phyloP scores from a whole-genome alignment of 2,888 invertebrate genomes.

The Norana najaformis region DNA sequence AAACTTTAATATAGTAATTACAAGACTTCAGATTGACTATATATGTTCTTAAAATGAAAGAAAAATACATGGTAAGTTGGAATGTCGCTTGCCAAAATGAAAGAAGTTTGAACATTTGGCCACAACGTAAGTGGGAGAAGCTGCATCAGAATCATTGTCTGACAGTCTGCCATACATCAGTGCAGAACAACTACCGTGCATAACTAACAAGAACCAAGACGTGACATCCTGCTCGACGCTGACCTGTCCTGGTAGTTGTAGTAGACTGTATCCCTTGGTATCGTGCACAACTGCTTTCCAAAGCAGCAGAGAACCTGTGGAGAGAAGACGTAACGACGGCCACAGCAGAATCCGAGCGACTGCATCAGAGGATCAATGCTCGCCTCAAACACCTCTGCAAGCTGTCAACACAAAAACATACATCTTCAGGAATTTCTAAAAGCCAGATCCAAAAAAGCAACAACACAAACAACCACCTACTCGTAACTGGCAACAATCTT shows the following conservation, averaged over 20 bases:
- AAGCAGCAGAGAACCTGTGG: slow-evolving; percentile 98
- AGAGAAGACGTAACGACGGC: slow-evolving; percentile 95
- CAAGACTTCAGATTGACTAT: no score
- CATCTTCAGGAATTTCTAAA: background rate
- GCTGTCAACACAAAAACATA: slow-evolving; percentile 66
- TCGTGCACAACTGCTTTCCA: slow-evolving; percentile 91
- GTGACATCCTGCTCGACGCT: background rate
- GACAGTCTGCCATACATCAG: background rate
- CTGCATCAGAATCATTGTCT: no score
- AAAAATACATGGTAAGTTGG: no score
- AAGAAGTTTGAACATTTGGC: no score
- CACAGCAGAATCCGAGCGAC: slow-evolving; percentile 95
- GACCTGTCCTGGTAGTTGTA: slow-evolving; percentile 97
- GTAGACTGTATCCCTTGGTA: slow-evolving; percentile 96
- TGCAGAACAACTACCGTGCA: no score
- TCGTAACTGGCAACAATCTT: no score
- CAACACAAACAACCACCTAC: slow-evolving; percentile 8
- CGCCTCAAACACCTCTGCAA: slow-evolving; percentile 95
- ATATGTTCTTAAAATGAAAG: no score
- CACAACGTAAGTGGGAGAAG: no score
- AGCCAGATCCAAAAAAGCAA: background rate
- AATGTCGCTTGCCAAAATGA: no score
- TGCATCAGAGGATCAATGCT: slow-evolving; percentile 99
- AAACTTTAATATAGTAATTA: no score
- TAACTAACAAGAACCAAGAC: no score